These are phyloP conservation scores for Cephalophus harveyi DNA, from an alignment of 2,113 vertebrate genomes.

Conservation along the genomic window DNA sequence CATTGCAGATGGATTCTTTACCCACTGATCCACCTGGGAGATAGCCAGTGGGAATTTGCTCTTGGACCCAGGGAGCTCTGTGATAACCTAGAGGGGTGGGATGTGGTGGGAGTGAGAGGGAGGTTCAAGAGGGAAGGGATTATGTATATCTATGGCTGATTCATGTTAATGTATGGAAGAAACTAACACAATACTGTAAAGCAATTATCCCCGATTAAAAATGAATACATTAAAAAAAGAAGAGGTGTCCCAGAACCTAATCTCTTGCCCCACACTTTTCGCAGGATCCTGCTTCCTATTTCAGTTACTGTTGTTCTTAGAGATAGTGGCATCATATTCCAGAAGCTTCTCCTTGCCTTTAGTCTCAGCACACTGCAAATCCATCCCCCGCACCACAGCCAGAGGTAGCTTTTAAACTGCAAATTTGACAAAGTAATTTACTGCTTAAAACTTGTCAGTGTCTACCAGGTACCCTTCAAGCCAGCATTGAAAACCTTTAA, in stretches of 20 bases:
- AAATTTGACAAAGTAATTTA: constrained; percentile 58
- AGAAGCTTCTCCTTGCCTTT: background rate
- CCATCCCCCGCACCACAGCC: background rate
- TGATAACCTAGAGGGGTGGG: background rate
- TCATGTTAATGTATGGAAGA: background rate
- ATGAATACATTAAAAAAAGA: background rate
- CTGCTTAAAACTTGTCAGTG: constrained; percentile 45
- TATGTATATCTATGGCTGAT: background rate
- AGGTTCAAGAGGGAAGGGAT: background rate
- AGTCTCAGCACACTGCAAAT: background rate
- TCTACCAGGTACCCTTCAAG: constrained; percentile 6
- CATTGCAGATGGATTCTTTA: background rate
- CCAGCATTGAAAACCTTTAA: background rate
- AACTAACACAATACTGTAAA: background rate
- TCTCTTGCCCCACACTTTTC: accelerated
- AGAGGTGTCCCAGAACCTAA: background rate
- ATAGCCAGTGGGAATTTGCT: background rate
- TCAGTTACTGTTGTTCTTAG: background rate
- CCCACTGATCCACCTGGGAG: background rate
- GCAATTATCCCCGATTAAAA: background rate
- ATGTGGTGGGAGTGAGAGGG: background rate
- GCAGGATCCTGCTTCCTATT: background rate
- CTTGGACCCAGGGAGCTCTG: background rate
- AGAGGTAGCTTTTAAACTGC: constrained; percentile 53
- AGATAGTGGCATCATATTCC: background rate